Base-by-base conservation (phyloP, 2,888 invertebrate species). In the Habroteleia sp. region DNA sequence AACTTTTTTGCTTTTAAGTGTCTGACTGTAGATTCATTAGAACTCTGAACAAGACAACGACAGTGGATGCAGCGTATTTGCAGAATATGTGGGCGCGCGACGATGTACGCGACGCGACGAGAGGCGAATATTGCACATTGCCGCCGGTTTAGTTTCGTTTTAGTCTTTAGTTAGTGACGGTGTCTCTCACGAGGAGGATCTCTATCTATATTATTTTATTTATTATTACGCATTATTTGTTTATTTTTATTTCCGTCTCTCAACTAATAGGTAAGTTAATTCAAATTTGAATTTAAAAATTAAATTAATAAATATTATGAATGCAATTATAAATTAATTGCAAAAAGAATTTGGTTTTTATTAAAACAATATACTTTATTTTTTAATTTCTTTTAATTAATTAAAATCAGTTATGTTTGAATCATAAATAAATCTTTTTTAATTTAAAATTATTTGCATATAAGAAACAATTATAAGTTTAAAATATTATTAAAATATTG, bases 121-220 rank as follows among this genome's bases (percentile, higher is more conserved):
- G 74, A 52, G 65, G 69, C 52, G 48, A 75, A 77, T 72, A 69
- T 68, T 60, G 56, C 54, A 66, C 74, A 56, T 71, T 63, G 78
- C 68, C 63, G 48, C 35, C 39, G 41, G 48, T 78, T 68, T 71
- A 68, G 71, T 63, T 71, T 71, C 62, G 56, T 56, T 74, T 71
- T 77, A 65, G 72, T 68, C 68, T 74, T 74, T 78, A 78, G 78
- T 78, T 77, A 74, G 78, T 78, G 78, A 78, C 78, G 78, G 78
- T 78, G 78, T 78, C 78, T 78, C 78, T 78, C 78, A 71, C 77
- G 78, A 76, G 75, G 77, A 77, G 78, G 78, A 77, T 71, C 77
- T 66, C 74, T 62, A 44, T 42, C 68, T 46, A 71, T 63, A 71
- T 75, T 41, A 17, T 66, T 58, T 58, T 60, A 25, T 39, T 71